Base-by-base conservation (phyloP, 2,888 invertebrate species). In the Nezara viridula region DNA sequence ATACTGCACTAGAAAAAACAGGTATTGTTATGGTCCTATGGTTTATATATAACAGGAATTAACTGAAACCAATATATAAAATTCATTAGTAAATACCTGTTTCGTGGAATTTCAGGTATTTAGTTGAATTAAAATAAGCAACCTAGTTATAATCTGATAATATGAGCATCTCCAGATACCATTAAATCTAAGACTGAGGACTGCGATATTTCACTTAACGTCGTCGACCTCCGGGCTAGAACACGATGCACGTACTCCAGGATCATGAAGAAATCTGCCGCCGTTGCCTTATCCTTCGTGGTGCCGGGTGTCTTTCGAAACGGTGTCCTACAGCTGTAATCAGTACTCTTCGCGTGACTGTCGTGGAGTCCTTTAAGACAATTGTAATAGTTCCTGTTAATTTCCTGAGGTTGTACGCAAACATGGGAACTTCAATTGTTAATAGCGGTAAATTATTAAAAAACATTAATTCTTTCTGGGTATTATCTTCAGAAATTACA, bases 231-330 rank as follows among this genome's bases (percentile, higher is more conserved):
- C 7, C 73, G 16, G 37, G 77, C 10, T n/a, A 21, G 40, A 40
- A 77, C 77, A 77, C 24, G 40, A 40, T 77, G 37, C 40, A 77
- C 40, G 77, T 77, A 27, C 60, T 60, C 27, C 16, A 60, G 27
- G 27, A 60, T 60, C 60, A 77, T 77, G 77, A 44, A 12, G 77
- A 40, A 77, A 77, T 77, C 77, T 77, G 40, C 40, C 40, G 40
- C 40, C 40, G 77, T 77, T 40, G 40, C 77, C 40, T 40, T 44
- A 77, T 77, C 40, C 77, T 77, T 77, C 77, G 77, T 77, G 77
- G 77, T 21, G 10, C 24, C 37, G 21, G 7, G 40, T 44, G 40
- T 44, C 77, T 77, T 77, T 77, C 77, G 77, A 37, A 77, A 77
- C 40, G 14, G 0, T 77, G 40, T 77, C 77, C 27, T 77, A 40